Evolutionary conservation across 2,888 invertebrate genomes (phyloP), one percentile per base, ranked within the genome.

Genomic region (Chloroclysta siterata): DNA sequence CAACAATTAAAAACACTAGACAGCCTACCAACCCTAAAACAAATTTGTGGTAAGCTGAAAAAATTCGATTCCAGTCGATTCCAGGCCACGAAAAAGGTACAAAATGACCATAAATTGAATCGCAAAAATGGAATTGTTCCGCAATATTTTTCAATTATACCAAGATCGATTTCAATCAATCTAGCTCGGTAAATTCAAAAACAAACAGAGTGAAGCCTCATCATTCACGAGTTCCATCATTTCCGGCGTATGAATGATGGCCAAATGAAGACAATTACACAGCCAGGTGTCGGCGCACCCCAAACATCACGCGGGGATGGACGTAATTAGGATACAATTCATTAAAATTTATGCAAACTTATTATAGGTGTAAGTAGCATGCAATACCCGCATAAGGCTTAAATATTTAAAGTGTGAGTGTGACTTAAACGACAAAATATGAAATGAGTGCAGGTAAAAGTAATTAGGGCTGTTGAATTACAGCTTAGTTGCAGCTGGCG

Each of bases 181-280:
- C 65, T 53, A 64, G 56, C 52, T 47, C 54, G 42, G 58, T 52
- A 65, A 63, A 63, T 68, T 59, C 63, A 68, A 69, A 69, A 62
- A 54, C 51, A 66, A 66, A 60, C 51, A 46, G 57, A 66, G 60
- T 66, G 63, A 41, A 63, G 46, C 44, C 65, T 65, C 68, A 66
- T 65, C 68, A 68, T 61, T 69, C 63, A 50, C 41, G 64, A 53
- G 59, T 63, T 62, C 60, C 64, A 65, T 71, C 69, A 69, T 71
- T 69, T 63, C 63, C 51, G 65, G 68, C 68, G 61, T 57, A 66
- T 68, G 71, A 72, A 68, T 69, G 71, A 69, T 71, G 63, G 67
- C 41, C 60, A 66, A 57, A 50, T 53, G 65, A 66, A 71, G 69
- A 69, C 69, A 69, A 69, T 69, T 71, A 71, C 70, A 56, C 28